Base-by-base conservation (phyloP, 2,797 vertebrate genomes). In the Mareca penelope region DNA sequence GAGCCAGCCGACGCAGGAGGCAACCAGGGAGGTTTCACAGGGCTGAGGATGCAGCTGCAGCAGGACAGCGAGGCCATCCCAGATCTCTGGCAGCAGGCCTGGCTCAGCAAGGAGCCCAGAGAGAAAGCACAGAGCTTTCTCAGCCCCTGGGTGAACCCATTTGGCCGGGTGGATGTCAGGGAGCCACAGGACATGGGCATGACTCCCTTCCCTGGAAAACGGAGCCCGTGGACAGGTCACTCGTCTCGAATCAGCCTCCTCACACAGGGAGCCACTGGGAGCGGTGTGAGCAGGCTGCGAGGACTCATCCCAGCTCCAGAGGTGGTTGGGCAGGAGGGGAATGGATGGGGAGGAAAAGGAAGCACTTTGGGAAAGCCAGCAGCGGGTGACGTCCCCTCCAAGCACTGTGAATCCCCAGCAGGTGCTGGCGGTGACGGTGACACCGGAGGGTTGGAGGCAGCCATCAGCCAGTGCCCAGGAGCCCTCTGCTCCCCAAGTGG, bases 201-300 rank as follows among this genome's bases (percentile, higher is more conserved):
- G 0, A 12, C 6, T 46, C 0, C 0, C 81, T 64, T 46, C 35
- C 40, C 16, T 3, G 3, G 29, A n/a, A 50, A 52, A 80, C 24
- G 56, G 31, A 76, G 63, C 12, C 48, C n/a, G 44, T 3, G 3
- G 24, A 4, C 42, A 48, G 46, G 48, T 12, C 1, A 2, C 31
- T 60, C 67, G 7, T 4, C 40, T 39, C 46, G 55, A 70, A 75
- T 68, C 61, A 52, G 10, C 3, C 0, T 14, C 2, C 0, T 39
- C 85, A 29, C 26, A 12, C 35, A 21, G 12, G 29, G 63, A 29
- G 18, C 33, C 33, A 50, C 67, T 29, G 7, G 6, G 26, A 40
- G 65, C 4, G 56, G 19, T 40, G 50, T 40, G 39, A 81, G 56
- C 14, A 29, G 56, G 13, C 21, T 14, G 2, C 6, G 7, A 75